Evolutionary conservation across 2,888 invertebrate genomes (phyloP).

Genomic region (Eristalis pertinax): DNA sequence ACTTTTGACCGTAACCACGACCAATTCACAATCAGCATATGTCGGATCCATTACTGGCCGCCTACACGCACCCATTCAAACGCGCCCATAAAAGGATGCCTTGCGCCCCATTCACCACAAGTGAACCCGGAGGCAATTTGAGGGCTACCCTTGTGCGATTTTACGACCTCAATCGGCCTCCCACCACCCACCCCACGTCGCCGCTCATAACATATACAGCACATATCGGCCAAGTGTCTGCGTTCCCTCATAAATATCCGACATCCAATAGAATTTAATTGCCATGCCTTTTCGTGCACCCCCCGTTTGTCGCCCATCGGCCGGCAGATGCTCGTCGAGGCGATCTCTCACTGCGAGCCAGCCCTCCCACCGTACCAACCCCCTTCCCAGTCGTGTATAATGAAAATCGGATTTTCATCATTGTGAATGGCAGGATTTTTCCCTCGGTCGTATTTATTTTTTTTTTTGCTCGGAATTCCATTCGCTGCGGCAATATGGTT

Average conservation of each 20-base stretch:
- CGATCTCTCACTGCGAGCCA: slow-evolving; percentile 1
- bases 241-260: slow-evolving; percentile 68
- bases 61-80: slow-evolving; percentile 18
- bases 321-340: slow-evolving; percentile 15
- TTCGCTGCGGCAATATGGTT: background rate
- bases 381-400: slow-evolving; percentile 28
- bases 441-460: slow-evolving; percentile 54
- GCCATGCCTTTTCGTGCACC: slow-evolving; percentile 33
- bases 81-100: slow-evolving; percentile 50
- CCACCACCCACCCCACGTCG: background rate
- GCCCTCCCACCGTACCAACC: too few relatives aligned
- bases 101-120: slow-evolving; percentile 40
- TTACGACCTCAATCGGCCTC: slow-evolving; percentile 43
- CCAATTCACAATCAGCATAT: slow-evolving; percentile 25
- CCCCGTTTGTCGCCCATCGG: slow-evolving; percentile 12
- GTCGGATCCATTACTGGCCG: background rate
- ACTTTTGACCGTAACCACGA: slow-evolving; percentile 9
- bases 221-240: slow-evolving; percentile 57
- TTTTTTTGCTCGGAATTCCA: slow-evolving; percentile 52
- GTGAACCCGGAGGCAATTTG: slow-evolving; percentile 32
- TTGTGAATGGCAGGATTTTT: slow-evolving; percentile 65
- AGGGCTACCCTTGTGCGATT: slow-evolving; percentile 45
- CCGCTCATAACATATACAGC: background rate
- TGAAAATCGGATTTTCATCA: slow-evolving; percentile 72
- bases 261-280: slow-evolving; percentile 70